Percentiles rank a stretch among this genome's conserved stretches.
Conservation (phyloP, 2,113 vertebrate species). For the Craseonycteris thonglongyai region DNA sequence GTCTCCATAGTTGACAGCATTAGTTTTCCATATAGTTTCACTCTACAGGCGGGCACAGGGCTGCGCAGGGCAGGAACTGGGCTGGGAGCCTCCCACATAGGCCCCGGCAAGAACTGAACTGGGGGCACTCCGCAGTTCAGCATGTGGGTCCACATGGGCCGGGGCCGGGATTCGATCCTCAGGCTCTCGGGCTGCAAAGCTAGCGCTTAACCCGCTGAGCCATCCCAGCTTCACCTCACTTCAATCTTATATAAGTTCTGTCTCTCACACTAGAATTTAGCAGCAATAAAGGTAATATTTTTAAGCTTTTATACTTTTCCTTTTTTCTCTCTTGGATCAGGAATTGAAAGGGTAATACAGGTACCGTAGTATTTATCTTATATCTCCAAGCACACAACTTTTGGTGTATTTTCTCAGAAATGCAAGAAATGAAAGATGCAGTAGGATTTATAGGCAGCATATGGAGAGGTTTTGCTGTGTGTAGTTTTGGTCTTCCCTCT, state of each 20-base stretch:
- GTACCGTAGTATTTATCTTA: not conserved
- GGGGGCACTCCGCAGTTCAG: too few species aligned
- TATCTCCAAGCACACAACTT: not conserved
- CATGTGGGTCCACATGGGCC: too few species aligned
- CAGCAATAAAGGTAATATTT: not conserved
- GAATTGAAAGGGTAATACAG: not conserved
- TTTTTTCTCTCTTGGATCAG: not conserved
- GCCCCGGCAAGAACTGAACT: too few species aligned
- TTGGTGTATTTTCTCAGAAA: not conserved
- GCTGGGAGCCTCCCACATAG: too few species aligned
- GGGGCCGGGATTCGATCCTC: too few species aligned
- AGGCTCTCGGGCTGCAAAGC: too few species aligned
- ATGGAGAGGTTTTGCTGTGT: not conserved
- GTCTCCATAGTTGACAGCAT: too few species aligned
- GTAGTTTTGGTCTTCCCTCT: not conserved
- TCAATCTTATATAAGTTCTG: not conserved
- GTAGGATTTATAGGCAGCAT: not conserved
- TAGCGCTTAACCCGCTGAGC: too few species aligned
- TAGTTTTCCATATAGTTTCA: too few species aligned
- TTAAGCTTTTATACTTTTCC: not conserved
- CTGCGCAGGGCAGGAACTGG: too few species aligned
- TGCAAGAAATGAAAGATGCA: not conserved
- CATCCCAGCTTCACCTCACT: too few species aligned
- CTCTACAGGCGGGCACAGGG: too few species aligned
- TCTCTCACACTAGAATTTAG: not conserved